Evolutionary conservation across 2,888 invertebrate species (phyloP).

Genomic region (Cancer borealis): DNA sequence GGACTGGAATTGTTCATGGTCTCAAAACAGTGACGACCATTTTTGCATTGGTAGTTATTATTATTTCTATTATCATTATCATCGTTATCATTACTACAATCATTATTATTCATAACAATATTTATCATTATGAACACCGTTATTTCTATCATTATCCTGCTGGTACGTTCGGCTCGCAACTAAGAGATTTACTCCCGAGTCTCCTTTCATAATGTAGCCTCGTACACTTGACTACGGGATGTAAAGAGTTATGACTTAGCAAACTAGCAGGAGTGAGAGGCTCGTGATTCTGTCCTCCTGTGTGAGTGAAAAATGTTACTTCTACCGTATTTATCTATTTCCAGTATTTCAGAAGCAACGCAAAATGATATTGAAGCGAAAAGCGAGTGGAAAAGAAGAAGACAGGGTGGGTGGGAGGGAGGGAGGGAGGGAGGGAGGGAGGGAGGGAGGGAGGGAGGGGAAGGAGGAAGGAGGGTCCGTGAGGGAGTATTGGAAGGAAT

Average conservation of each 20-base stretch:
- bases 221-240: too few relatives aligned
- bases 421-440: neutral
- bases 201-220: too few relatives aligned
- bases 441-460: neutral
- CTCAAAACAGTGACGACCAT: neutral
- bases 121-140: too few relatives aligned
- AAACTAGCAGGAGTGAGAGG: too few relatives aligned
- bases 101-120: too few relatives aligned
- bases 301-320: too few relatives aligned
- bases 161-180: too few relatives aligned
- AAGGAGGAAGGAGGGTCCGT: neutral
- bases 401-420: neutral
- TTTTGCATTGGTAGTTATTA: neutral
- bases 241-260: too few relatives aligned
- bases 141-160: too few relatives aligned
- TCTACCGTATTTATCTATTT: neutral
- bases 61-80: neutral
- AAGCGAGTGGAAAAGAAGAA: neutral
- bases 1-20: neutral
- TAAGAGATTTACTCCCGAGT: too few relatives aligned
- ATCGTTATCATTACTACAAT: neutral
- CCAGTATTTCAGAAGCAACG: neutral
- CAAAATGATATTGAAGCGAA: neutral
- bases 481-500: slow-evolving; percentile 22
- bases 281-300: too few relatives aligned